Evolutionary conservation across 2,797 vertebrate genomes (phyloP), one percentile per base, ranked within the genome.

Genomic region (Rachycentron canadum): DNA sequence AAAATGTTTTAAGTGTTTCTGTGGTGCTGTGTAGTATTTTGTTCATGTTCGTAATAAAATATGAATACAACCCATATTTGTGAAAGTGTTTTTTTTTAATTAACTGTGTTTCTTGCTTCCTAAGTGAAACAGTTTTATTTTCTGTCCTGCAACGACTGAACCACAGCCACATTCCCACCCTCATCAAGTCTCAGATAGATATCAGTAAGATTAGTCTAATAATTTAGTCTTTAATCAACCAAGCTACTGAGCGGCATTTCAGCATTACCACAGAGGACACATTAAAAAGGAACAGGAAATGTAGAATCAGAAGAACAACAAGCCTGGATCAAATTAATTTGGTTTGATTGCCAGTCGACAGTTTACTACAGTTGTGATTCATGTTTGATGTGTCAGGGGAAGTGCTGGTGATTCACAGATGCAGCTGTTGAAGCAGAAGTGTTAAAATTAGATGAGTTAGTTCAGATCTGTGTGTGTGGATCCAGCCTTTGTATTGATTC

Each of bases 1-100:
- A 30, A 16, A 16, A 21, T 3, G 11, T 50, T 69, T 41, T 82
- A 36, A 52, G 1, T 78, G 41, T 28, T 75, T 45, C 26, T 6
- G 65, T 82, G 28, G 8, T 62, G 32, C 32, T 32, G 32, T 73
- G 47, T 70, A 21, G 30, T 57, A 52, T 41, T 28, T 60, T 73
- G n/a, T 52, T 49, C 26, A 75, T 72, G 28, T 90, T 90, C 81
- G n/a, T 81, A 91, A 92, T 93, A 92, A 93, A 94, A 80, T 12
- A 36, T 12, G 5, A 13, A 36, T 78, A 68, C 72, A 36, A 55
- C 1, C 11, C 13, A 28, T 23, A 8, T 19, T 7, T 75, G 57
- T 84, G 34, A 72, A 81, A 40, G 55, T 50, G 41, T 58, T 32
- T 25, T 62, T 28, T 79, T 34, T 28, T 72, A 28, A 3, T 60